Evolutionary conservation across 1,140 invertebrate genomes (phyloP).

Genomic region (Myzus persicae): DNA sequence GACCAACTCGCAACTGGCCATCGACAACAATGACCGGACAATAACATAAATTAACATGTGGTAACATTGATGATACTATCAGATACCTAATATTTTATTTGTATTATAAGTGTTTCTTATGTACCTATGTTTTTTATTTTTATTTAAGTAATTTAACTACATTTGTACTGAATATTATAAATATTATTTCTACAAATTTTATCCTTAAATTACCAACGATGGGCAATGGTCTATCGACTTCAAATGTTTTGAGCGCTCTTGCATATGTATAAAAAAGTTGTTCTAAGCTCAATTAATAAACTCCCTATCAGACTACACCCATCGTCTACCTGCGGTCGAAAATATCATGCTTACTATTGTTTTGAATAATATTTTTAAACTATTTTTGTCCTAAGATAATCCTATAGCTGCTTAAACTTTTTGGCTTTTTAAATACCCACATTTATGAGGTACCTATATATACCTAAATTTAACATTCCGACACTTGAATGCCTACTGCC

Average conservation of each 20-base stretch:
- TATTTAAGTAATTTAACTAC: too few relatives aligned
- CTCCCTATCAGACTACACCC: neutral
- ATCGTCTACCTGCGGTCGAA: neutral
- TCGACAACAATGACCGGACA: too few relatives aligned
- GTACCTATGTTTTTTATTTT: too few relatives aligned
- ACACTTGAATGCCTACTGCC: neutral
- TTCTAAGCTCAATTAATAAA: neutral
- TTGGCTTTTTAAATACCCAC: neutral
- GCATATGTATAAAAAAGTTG: neutral
- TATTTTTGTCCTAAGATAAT: neutral
- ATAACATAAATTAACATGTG: too few relatives aligned
- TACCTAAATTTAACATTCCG: neutral
- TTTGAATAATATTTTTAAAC: neutral
- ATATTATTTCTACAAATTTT: neutral
- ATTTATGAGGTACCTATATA: neutral
- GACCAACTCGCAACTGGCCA: too few relatives aligned
- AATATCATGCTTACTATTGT: neutral
- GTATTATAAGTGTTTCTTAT: too few relatives aligned
- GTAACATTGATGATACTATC: too few relatives aligned
- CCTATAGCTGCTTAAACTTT: neutral
- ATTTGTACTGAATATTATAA: neutral
- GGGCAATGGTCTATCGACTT: neutral
- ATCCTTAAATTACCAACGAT: neutral
- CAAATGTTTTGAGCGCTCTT: neutral
- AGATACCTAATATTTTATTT: too few relatives aligned